Base-by-base conservation (phyloP, 2,797 vertebrate genomes). In the Intellagama lesueurii region DNA sequence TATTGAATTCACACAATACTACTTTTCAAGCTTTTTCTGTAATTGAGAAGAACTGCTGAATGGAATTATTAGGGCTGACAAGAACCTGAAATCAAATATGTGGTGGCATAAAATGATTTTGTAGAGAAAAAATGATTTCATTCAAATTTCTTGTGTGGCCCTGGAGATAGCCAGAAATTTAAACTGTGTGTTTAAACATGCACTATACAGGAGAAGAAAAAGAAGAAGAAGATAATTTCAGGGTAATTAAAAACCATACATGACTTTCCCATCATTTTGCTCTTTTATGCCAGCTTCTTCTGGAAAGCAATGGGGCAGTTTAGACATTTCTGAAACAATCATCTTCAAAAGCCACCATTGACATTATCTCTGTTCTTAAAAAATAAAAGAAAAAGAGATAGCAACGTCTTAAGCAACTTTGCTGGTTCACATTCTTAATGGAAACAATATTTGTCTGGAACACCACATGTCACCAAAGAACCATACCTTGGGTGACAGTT, bases 21-120 rank as follows among this genome's bases (percentile, higher is more conserved):
- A 56, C 32, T 24, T 81, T 24, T 26, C n/a, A 81, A 60, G 17
- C 17, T 64, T 40, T 14, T 82, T 82, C 22, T 82, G 64, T 30
- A 64, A 30, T 12, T 44, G 14, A 49, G 44, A n/a, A 30, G 17
- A 47, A 49, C 69, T 49, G 68, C 14, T 69, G 22, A 24, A 66
- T 66, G 12, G 64, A 66, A 76, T n/a, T 52, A 78, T 86, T 30
- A 40, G 0, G 0, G 89, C 93, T 90, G 92, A 93, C 84, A 28
- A 70, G 40, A 89, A 92, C 89, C 90, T 91, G 92, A 90, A 89
- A 69, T 91, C 81, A 80, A 91, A 52, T 56, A 69, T 69, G 66
- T 69, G 66, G 22, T 26, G 26, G 91, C 83, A 26, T 79, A 93
- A 94, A 96, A 95, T 76, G 91, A 95, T 95, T 95, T 94, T 87